phyloP scores from a whole-genome alignment of 2,113 vertebrate species.

The Platysteira castanea region DNA sequence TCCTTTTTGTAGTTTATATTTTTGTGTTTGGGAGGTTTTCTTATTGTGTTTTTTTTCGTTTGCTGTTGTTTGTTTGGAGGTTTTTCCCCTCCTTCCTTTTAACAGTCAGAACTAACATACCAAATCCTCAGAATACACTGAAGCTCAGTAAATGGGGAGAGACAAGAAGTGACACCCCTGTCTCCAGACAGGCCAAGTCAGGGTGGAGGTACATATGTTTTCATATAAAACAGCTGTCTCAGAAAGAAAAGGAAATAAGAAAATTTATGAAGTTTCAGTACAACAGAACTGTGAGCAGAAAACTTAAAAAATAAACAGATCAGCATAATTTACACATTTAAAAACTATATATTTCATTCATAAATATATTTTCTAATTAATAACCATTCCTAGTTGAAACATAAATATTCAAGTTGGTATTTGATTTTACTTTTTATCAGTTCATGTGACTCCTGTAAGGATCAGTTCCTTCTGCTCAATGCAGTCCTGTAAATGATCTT shows the following conservation, averaged over 20 bases:
- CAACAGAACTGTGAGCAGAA: constrained; percentile 35
- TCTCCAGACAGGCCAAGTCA: background rate
- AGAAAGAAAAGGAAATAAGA: constrained; percentile 1
- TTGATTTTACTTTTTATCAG: constrained; percentile 60
- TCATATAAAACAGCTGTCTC: constrained; percentile 18
- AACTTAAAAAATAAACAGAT: constrained; percentile 60
- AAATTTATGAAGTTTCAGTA: constrained; percentile 1
- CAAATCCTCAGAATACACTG: background rate
- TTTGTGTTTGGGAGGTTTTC: background rate
- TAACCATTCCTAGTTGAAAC: constrained; percentile 57
- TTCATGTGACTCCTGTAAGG: constrained; percentile 68
- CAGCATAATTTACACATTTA: constrained; percentile 73
- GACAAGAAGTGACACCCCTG: background rate
- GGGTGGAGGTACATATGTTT: background rate
- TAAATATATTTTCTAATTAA: constrained; percentile 73
- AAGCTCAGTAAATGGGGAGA: background rate
- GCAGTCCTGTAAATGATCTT: constrained; percentile 46
- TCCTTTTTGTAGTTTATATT: background rate
- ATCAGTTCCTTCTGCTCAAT: constrained; percentile 60
- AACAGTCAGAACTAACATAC: background rate
- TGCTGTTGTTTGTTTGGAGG: background rate
- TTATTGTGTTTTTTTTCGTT: background rate
- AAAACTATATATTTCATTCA: constrained; percentile 71
- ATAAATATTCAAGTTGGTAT: constrained; percentile 81
- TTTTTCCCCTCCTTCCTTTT: background rate